Percentiles rank a stretch among this genome's conserved stretches.
Evolutionary conservation across 2,888 invertebrate species (phyloP).

Genomic region (Onthophagus sagittarius): DNA sequence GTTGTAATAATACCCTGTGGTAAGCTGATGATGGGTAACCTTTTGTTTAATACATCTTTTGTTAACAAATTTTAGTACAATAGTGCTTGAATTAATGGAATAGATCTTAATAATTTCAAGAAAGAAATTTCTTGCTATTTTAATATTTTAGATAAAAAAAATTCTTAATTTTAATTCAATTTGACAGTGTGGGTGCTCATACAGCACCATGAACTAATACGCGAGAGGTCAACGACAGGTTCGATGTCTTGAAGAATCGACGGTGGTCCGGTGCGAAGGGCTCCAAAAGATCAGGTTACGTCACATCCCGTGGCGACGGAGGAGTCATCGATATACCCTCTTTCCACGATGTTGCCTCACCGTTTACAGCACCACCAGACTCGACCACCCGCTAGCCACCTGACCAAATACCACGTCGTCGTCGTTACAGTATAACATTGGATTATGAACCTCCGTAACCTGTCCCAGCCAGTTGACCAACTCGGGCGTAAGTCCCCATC

Average conservation of each 20-base stretch:
- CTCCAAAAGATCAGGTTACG: constrained; percentile 26
- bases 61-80: no score
- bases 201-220: neutral
- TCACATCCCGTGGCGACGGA: constrained; percentile 28
- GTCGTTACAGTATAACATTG: no score
- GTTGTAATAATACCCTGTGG: no score
- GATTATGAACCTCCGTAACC: neutral
- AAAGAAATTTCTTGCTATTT: neutral
- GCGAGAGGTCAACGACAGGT: constrained; percentile 12
- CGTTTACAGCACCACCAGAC: constrained; percentile 4
- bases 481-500: neutral
- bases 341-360: constrained; percentile 16
- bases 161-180: neutral
- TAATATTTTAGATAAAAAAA: neutral
- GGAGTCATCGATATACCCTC: constrained; percentile 31
- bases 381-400: constrained; percentile 31
- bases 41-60: no score
- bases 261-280: neutral
- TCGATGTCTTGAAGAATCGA: neutral
- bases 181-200: constrained; percentile 1
- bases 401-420: constrained; percentile 30
- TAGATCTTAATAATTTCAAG: no score
- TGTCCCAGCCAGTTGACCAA: constrained; percentile 22
- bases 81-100: no score
- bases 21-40: no score